These are phyloP conservation scores for Casuarius casuarius DNA, from an alignment of 2,113 vertebrate genomes.

Conservation along the genomic window DNA sequence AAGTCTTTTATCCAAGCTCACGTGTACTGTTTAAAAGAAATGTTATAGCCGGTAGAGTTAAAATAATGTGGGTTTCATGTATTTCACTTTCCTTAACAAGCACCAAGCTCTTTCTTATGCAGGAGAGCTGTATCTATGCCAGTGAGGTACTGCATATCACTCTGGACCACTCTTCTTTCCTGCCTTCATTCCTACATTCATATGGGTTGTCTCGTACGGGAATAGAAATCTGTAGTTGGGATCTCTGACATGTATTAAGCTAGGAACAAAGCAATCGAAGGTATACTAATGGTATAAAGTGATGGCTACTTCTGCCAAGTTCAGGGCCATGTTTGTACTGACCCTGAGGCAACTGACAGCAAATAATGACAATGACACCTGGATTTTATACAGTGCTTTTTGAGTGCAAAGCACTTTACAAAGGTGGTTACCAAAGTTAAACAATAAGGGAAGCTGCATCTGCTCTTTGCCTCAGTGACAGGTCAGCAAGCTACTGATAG, in stretches of 20 bases:
- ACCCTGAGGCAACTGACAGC: background rate
- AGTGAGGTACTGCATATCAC: background rate
- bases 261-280: background rate
- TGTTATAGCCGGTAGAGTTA: background rate
- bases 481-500: background rate
- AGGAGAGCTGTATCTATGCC: background rate
- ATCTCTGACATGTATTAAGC: background rate
- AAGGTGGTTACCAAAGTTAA: background rate
- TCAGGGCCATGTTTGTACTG: background rate
- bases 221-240: background rate
- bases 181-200: background rate
- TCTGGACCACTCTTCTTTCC: background rate
- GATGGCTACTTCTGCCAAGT: background rate
- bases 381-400: background rate
- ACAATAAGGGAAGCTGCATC: background rate
- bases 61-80: background rate
- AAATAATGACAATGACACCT: background rate
- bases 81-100: background rate
- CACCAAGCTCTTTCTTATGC: slow-evolving; percentile 17
- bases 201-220: background rate
- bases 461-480: background rate
- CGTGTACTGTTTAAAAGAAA: background rate
- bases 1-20: background rate
- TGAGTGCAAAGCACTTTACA: background rate
- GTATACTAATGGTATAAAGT: background rate